phyloP scores from a whole-genome alignment of 1,140 invertebrate genomes.

The Drosophila nasuta region DNA sequence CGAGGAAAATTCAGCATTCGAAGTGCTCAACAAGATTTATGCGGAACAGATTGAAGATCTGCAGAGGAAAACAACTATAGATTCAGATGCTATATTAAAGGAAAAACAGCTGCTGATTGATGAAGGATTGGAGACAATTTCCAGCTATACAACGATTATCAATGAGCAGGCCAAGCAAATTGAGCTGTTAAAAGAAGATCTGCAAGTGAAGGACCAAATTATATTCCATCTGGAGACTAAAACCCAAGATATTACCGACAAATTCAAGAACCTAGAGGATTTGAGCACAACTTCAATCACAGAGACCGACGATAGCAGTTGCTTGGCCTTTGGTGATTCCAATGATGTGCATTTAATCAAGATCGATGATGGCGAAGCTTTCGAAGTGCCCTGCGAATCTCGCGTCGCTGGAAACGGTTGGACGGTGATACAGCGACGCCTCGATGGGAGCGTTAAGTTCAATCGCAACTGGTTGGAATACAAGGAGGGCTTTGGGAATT shows the following conservation, averaged over 20 bases:
- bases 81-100: not conserved
- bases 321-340: slow-evolving; percentile 23
- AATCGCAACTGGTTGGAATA: slow-evolving; percentile 53
- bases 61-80: not conserved
- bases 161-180: slow-evolving; percentile 40
- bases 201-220: slow-evolving; percentile 21
- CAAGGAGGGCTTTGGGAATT: slow-evolving; percentile 47
- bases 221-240: slow-evolving; percentile 24
- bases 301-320: slow-evolving; percentile 19
- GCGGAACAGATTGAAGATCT: slow-evolving; percentile 29
- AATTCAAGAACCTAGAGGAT: slow-evolving; percentile 20
- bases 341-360: slow-evolving; percentile 18
- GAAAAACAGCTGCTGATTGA: slow-evolving; percentile 26
- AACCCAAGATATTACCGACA: slow-evolving; percentile 14
- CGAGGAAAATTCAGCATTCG: slow-evolving; percentile 28
- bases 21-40: slow-evolving; percentile 36
- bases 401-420: slow-evolving; percentile 27
- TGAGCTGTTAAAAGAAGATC: slow-evolving; percentile 16
- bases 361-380: slow-evolving; percentile 18
- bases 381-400: slow-evolving; percentile 38
- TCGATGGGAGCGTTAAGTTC: slow-evolving; percentile 47
- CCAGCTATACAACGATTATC: slow-evolving; percentile 23
- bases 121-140: slow-evolving; percentile 27
- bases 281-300: not conserved
- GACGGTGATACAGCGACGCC: slow-evolving; percentile 50